phyloP scores from a whole-genome alignment of 2,888 invertebrate species.

The Drosophila borborema region DNA sequence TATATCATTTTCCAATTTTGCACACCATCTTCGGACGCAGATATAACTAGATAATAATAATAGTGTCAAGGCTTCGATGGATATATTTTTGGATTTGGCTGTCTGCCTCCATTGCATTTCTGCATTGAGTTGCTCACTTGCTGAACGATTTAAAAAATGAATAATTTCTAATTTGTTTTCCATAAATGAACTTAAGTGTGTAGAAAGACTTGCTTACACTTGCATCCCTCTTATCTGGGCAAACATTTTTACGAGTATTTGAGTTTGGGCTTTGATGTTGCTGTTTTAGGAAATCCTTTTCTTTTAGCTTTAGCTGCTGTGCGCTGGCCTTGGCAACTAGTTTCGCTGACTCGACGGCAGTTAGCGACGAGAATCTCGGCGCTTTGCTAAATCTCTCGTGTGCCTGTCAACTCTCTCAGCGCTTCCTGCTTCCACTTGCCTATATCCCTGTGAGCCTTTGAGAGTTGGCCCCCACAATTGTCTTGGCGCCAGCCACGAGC shows the following conservation, averaged over 20 bases:
- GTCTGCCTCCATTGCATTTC: too few relatives aligned
- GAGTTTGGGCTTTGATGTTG: conserved; percentile 9
- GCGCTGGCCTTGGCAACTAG: conserved; percentile 38
- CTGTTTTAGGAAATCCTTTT: conserved; percentile 6
- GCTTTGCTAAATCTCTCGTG: conserved; percentile 34
- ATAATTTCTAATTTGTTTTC: too few relatives aligned
- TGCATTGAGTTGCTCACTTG: too few relatives aligned
- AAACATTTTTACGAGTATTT: conserved; percentile 6
- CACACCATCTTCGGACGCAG: too few relatives aligned
- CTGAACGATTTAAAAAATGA: too few relatives aligned
- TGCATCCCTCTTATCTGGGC: not conserved
- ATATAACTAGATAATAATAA: too few relatives aligned
- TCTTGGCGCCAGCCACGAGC: conserved; percentile 26
- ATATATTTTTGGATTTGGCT: too few relatives aligned
- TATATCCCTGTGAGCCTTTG: conserved; percentile 30
- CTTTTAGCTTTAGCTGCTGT: not conserved
- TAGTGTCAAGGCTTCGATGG: too few relatives aligned
- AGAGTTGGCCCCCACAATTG: conserved; percentile 11
- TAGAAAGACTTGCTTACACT: not conserved
- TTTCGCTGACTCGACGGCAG: conserved; percentile 48
- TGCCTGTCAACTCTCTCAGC: conserved; percentile 9
- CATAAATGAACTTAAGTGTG: not conserved
- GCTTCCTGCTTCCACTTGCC: conserved; percentile 20
- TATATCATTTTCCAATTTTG: too few relatives aligned
- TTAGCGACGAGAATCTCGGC: conserved; percentile 30